These are phyloP conservation scores for Ptilonorhynchus violaceus DNA, from an alignment of 2,113 vertebrate species.

Conservation along the genomic window DNA sequence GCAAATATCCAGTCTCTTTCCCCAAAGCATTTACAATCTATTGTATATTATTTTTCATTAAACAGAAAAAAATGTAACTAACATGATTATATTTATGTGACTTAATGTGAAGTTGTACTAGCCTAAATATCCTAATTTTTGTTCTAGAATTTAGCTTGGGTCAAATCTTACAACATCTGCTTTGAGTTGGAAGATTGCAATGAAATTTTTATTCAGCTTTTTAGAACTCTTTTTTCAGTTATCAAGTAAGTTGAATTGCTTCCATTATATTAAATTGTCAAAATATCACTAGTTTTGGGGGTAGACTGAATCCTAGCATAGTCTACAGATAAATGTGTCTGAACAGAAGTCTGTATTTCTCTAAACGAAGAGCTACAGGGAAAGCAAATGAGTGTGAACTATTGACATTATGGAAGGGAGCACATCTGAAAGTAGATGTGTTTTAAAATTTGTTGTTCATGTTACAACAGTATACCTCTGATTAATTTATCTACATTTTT, in stretches of 20 bases:
- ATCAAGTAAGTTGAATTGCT: constrained; percentile 89
- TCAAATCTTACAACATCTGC: constrained; percentile 99
- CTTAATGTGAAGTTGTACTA: constrained; percentile 21
- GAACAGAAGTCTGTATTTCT: neutral
- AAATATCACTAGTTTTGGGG: neutral
- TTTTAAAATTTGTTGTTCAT: neutral
- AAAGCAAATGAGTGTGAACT: neutral
- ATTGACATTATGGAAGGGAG: neutral
- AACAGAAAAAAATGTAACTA: neutral
- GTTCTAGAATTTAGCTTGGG: constrained; percentile 96
- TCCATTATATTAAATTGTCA: neutral
- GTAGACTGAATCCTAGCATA: neutral
- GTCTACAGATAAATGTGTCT: neutral
- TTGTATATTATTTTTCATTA: neutral
- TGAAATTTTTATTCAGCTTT: constrained; percentile 99
- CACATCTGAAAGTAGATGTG: neutral
- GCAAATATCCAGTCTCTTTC: neutral
- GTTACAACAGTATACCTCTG: neutral
- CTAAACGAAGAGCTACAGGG: neutral
- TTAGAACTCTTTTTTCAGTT: constrained; percentile 98
- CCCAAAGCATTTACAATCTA: neutral
- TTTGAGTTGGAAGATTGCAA: constrained; percentile 99
- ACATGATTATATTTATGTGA: neutral
- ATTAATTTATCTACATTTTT: neutral
- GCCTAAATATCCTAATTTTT: constrained; percentile 47